phyloP scores from a whole-genome alignment of 2,888 invertebrate genomes.

The Drosophila lutescens region DNA sequence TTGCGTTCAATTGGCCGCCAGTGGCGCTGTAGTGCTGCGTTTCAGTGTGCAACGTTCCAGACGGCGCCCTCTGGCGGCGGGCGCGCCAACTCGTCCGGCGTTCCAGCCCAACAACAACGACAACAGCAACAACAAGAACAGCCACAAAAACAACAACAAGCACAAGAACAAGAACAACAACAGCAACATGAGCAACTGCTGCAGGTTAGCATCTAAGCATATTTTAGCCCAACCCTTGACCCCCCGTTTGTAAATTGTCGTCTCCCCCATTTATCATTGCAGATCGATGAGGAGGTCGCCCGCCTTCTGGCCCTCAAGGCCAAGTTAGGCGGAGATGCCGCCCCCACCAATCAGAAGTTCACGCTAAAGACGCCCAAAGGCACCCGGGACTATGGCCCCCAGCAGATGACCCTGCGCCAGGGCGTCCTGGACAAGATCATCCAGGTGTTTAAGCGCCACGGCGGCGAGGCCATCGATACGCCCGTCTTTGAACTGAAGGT shows the following conservation, averaged over 20 bases:
- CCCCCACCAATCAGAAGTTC: conserved; percentile 89
- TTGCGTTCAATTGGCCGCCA: conserved; percentile 83
- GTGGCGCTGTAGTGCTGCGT: conserved; percentile 74
- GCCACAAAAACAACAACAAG: conserved; percentile 50
- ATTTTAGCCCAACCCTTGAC: conserved; percentile 11
- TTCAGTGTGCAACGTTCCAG: conserved; percentile 65
- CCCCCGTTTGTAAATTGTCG: background rate
- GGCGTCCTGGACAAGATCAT: conserved; percentile 94
- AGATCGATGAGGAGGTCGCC: conserved; percentile 94
- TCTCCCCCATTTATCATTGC: conserved; percentile 54
- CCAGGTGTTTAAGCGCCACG: conserved; percentile 96
- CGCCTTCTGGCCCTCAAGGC: conserved; percentile 93
- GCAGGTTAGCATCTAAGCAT: conserved; percentile 82
- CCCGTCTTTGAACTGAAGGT: conserved; percentile 99
- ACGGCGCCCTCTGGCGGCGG: conserved; percentile 57
- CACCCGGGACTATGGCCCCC: conserved; percentile 96
- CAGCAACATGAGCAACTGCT: conserved; percentile 69
- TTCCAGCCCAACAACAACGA: conserved; percentile 64
- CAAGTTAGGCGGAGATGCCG: conserved; percentile 87
- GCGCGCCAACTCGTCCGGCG: conserved; percentile 64
- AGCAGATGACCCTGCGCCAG: conserved; percentile 97
- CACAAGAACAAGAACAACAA: conserved; percentile 56
- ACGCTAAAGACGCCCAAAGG: conserved; percentile 96
- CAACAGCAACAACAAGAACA: conserved; percentile 38
- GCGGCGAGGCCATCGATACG: conserved; percentile 99